These are phyloP conservation scores for Daubentonia madagascariensis DNA, from an alignment of 2,113 vertebrate genomes.

Conservation along the genomic window DNA sequence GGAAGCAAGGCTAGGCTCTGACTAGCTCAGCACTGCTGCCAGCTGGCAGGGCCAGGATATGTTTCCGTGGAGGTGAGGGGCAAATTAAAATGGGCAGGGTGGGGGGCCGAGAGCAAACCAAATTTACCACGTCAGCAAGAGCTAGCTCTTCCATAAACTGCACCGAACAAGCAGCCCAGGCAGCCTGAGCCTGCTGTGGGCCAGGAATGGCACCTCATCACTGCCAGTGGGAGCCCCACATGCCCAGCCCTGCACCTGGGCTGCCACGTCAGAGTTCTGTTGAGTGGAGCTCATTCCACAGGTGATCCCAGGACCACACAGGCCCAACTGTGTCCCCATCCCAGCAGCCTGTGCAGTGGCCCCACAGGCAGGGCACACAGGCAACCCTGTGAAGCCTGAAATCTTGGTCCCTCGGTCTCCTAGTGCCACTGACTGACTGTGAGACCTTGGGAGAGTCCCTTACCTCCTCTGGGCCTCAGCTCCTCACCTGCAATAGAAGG, in stretches of 20 bases:
- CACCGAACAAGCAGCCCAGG: neutral
- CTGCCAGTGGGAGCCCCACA: neutral
- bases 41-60: neutral
- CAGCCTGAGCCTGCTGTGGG: neutral
- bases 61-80: neutral
- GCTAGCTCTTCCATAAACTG: slow-evolving; percentile 16
- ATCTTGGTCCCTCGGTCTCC: neutral
- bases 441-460: neutral
- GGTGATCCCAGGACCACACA: neutral
- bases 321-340: neutral
- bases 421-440: neutral
- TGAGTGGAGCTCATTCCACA: neutral
- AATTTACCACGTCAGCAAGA: slow-evolving; percentile 35
- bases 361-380: neutral
- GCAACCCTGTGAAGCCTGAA: neutral
- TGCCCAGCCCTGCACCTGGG: neutral
- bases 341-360: neutral
- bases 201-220: slow-evolving; percentile 58
- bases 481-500: neutral
- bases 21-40: neutral
- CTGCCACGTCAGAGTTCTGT: neutral
- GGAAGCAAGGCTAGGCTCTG: neutral
- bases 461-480: neutral
- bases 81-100: neutral
- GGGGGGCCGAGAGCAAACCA: neutral